Evolutionary conservation across 2,888 invertebrate genomes (phyloP), one percentile per base, ranked within the genome.

Genomic region (Sphaeridia pumilis): DNA sequence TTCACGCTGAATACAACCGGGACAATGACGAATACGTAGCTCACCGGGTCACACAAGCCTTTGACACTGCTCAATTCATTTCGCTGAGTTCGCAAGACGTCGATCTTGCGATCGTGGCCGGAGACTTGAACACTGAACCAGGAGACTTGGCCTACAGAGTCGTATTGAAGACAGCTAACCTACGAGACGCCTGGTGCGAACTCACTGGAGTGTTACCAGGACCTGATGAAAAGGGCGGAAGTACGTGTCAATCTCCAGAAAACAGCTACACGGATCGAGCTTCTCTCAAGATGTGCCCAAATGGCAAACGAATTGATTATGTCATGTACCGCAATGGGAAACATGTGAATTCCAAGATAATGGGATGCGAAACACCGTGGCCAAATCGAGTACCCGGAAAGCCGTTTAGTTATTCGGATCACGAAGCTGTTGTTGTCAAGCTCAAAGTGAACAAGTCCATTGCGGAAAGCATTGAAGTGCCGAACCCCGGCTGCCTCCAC

Each of bases 11-110:
- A 72, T 97, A 97, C 67, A 79, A 87, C 69, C 75, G 78, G 34
- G 78, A 80, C 56, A 77, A 80, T 67, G 94, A 95, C 69, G 74
- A 76, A 56, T 98, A 98, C 70, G 76, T 83, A 63, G 85, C 92
- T 36, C 98, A 98, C 71, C 77, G 98, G 65, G 79, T 92, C 5
- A 76, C 88, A 49, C 97, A 98, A 74, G 89, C 94, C 1, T 89
- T 87, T 69, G 90, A 97, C 67, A 84, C 92, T 52, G 88, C 90
- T 56, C 90, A 95, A 74, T 92, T 97, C 70, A 83, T 98, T 53
- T 82, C 83, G 66, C 76, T 88, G 66, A 94, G 93, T 1, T 79
- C 83, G 42, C 76, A 77, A 12, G 76, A 78, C 52, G 83, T 84
- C 1, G 90, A 94, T 71, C 73, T 90, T 24, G 81, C 84, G 49